Evolutionary conservation across 2,888 invertebrate species (phyloP), one percentile per base, ranked within the genome.

Genomic region (Leistus spinibarbis): DNA sequence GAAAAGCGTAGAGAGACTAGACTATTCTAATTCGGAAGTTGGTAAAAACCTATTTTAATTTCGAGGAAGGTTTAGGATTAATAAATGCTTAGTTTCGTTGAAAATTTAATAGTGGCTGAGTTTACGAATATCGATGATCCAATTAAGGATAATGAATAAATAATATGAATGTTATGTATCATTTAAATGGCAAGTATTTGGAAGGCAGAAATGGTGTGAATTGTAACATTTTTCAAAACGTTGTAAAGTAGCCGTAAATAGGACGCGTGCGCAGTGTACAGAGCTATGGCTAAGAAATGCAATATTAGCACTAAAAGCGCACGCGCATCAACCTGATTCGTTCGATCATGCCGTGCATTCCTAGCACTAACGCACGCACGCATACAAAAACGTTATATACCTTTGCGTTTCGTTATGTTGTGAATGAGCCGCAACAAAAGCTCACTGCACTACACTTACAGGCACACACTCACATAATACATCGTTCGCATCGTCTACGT

Each of bases 281-380:
- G 60, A 23, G 40, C 53, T 40, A 40, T 4, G 40, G 10, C 40
- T 40, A 40, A 40, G 24, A 40, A 60, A 16, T 20, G 60, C 60
- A 60, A 60, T 20, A 16, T 19, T 22, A 60, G 13, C 3, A 60
- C n/a, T 20, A 20, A 19, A 60, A 19, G 60, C 60, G 60, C 60
- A 60, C 19, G 60, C 60, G 60, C 22, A 60, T 60, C 22, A 10
- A 3, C 40, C 54, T 70, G n/a, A 63, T 62, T 64, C 63, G 71
- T 56, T 72, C 72, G 72, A 65, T 72, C 60, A 57, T 69, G 27
- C 60, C 16, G 60, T 69, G 60, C 69, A 69, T 62, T 63, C 54
- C 40, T 20, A 71, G 60, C 19, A 60, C 60, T 20, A 20, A 60
- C 19, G 22, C 60, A 19, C 60, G 60, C 22, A 20, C 60, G 22